phyloP scores from a whole-genome alignment of 1,140 invertebrate genomes.

The Thaumetopoea pityocampa region DNA sequence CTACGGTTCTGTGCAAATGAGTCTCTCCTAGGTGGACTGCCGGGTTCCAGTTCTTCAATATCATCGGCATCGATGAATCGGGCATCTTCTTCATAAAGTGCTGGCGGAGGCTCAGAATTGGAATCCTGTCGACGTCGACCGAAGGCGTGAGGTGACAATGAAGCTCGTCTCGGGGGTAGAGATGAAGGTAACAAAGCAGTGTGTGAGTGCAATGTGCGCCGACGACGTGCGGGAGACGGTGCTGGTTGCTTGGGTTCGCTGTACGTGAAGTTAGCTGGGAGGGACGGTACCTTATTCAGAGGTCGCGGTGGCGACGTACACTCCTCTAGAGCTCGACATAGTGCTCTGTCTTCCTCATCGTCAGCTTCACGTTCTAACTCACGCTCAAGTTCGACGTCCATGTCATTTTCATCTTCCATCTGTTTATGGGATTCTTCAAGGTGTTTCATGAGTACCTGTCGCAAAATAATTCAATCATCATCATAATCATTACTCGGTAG shows the following conservation, averaged over 20 bases:
- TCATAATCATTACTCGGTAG: no score
- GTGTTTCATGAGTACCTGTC: conserved; percentile 95
- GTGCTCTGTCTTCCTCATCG: conserved; percentile 83
- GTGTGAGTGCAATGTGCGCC: conserved; percentile 65
- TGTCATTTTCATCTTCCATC: conserved; percentile 94
- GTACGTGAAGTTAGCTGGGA: conserved; percentile 83
- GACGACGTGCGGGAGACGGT: conserved; percentile 56
- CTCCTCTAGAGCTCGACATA: conserved; percentile 63
- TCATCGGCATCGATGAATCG: conserved; percentile 73
- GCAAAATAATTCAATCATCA: no score
- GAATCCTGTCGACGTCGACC: conserved; percentile 66
- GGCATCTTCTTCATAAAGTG: conserved; percentile 71
- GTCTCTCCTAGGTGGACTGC: conserved; percentile 50
- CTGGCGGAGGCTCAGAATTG: conserved; percentile 54
- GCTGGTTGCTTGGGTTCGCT: conserved; percentile 76
- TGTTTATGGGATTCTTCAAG: conserved; percentile 98
- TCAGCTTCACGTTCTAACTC: conserved; percentile 87
- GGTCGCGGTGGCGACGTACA: conserved; percentile 43
- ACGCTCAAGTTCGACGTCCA: conserved; percentile 91
- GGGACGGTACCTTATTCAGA: conserved; percentile 78
- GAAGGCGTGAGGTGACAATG: conserved; percentile 65
- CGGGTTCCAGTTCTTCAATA: conserved; percentile 58
- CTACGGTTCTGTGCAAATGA: conserved; percentile 59
- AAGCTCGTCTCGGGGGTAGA: conserved; percentile 53
- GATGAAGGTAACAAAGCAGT: conserved; percentile 56